phyloP scores from a whole-genome alignment of 2,888 invertebrate species.

The Panopea generosa region DNA sequence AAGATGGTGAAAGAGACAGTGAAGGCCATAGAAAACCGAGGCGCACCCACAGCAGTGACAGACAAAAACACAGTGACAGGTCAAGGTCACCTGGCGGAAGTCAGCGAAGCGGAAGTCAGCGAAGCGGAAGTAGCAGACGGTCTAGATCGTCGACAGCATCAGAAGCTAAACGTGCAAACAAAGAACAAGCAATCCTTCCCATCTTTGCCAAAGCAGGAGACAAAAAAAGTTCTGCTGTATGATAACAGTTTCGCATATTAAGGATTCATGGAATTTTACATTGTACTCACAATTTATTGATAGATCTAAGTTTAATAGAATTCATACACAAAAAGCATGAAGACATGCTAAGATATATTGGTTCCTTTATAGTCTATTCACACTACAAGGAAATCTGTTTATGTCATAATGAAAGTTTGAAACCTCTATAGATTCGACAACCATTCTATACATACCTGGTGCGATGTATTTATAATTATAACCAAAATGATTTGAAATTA shows the following conservation, averaged over 20 bases:
- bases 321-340: no score
- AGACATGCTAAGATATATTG: no score
- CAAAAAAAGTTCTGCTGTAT: slow-evolving; percentile 45
- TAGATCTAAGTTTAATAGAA: no score
- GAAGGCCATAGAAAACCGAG: slow-evolving; percentile 47
- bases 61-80: slow-evolving; percentile 30
- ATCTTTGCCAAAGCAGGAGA: slow-evolving; percentile 40
- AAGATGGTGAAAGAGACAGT: slow-evolving; percentile 52
- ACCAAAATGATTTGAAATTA: no score
- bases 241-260: slow-evolving; percentile 10
- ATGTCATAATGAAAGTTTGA: no score
- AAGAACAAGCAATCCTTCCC: slow-evolving; percentile 57
- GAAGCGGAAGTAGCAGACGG: slow-evolving; percentile 6
- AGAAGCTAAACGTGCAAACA: slow-evolving; percentile 42
- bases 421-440: no score
- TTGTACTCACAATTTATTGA: no score
- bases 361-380: no score
- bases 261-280: background rate
- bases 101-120: slow-evolving; percentile 10
- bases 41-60: slow-evolving; percentile 51
- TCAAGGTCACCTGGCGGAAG: slow-evolving; percentile 37
- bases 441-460: no score
- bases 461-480: no score
- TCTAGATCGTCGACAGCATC: background rate
- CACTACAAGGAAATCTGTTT: no score